These are phyloP conservation scores for Malurus leucopterus DNA, from an alignment of 2,797 vertebrate genomes.

Conservation along the genomic window DNA sequence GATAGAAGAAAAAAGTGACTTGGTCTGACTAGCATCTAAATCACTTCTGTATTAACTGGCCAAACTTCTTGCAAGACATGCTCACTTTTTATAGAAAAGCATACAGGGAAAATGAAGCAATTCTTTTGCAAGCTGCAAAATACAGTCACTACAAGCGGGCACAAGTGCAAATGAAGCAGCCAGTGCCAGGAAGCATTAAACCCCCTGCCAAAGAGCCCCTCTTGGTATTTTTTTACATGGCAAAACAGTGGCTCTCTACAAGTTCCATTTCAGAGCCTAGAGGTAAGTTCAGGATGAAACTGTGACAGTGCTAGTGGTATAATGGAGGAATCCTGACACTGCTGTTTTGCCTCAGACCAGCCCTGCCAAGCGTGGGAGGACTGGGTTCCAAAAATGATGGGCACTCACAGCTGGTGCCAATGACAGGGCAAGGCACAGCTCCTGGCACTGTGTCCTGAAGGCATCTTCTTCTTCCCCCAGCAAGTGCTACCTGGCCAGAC, in stretches of 20 bases:
- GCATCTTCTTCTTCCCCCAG: background rate
- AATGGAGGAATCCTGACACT: background rate
- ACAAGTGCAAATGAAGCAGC: background rate
- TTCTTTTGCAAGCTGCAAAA: background rate
- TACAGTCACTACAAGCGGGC: background rate
- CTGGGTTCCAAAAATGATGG: rapidly evolving
- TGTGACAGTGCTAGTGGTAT: background rate
- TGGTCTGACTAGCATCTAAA: background rate
- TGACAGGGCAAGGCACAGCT: background rate
- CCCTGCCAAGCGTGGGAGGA: rapidly evolving
- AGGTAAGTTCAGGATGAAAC: background rate
- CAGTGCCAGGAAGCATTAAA: background rate
- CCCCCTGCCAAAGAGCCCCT: background rate
- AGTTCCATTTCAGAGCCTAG: background rate
- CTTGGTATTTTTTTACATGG: background rate
- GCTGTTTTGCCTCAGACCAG: background rate
- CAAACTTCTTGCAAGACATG: background rate
- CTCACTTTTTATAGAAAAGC: background rate
- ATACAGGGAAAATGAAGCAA: background rate
- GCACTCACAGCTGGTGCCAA: background rate
- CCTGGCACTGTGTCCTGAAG: background rate
- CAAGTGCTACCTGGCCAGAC: background rate
- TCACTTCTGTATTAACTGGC: background rate
- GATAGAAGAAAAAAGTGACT: background rate
- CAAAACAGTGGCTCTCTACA: background rate